Conservation (phyloP, 2,797 vertebrate species). For the Centropyge bicolor region DNA sequence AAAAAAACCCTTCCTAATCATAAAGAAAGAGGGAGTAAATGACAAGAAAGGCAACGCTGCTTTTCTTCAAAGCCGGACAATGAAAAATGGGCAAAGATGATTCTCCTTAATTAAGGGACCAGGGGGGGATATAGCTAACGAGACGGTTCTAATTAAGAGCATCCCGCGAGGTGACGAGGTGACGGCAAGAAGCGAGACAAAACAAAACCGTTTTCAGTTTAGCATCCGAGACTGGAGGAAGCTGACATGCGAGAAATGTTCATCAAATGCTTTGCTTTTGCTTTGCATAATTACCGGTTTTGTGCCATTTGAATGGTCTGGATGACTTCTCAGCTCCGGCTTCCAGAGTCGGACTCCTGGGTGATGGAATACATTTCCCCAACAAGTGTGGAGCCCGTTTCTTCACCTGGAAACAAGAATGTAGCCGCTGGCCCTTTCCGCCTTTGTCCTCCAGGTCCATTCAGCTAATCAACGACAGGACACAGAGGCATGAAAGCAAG, state of each 20-base stretch:
- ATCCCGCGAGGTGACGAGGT: constrained; percentile 59
- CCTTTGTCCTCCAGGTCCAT: constrained; percentile 68
- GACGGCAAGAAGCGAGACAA: constrained; percentile 28
- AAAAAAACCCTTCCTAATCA: constrained; percentile 44
- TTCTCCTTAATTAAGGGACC: constrained; percentile 89
- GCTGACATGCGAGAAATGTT: constrained; percentile 83
- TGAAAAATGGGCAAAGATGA: constrained; percentile 84
- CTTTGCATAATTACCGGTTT: constrained; percentile 80
- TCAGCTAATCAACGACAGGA: constrained; percentile 75
- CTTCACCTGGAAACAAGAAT: constrained; percentile 74
- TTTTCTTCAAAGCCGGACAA: constrained; percentile 85
- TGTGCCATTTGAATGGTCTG: constrained; percentile 68
- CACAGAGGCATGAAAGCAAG: constrained; percentile 47
- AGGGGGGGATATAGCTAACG: constrained; percentile 70
- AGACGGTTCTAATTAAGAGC: constrained; percentile 87
- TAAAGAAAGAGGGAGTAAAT: constrained; percentile 62
- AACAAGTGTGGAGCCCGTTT: constrained; percentile 40
- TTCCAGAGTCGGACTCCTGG: constrained; percentile 70
- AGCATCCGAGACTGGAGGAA: constrained; percentile 49
- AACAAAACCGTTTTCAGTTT: constrained; percentile 50
- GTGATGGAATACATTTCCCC: constrained; percentile 72
- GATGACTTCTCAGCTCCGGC: constrained; percentile 71
- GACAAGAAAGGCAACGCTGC: constrained; percentile 75
- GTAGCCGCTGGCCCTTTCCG: constrained; percentile 55
- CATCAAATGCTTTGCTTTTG: constrained; percentile 83